phyloP scores from a whole-genome alignment of 2,113 vertebrate species.

The Galbula dea region DNA sequence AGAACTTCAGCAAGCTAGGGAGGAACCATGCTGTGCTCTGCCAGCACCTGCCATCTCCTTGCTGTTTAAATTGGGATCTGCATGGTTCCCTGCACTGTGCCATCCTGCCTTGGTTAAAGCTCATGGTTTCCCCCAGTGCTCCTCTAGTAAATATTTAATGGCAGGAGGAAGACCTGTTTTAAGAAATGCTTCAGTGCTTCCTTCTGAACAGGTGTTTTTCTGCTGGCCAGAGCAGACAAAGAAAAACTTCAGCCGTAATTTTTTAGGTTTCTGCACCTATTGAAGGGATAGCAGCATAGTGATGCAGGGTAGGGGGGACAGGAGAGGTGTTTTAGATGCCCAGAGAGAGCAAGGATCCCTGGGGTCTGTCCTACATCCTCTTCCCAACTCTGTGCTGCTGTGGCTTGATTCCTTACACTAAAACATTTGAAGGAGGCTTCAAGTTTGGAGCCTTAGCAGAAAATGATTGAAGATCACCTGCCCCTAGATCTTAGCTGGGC shows the following conservation, averaged over 20 bases:
- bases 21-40: not conserved
- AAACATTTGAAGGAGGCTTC: not conserved
- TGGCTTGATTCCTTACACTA: not conserved
- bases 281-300: not conserved
- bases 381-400: not conserved
- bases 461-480: not conserved
- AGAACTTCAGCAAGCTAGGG: not conserved
- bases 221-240: not conserved
- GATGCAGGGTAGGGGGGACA: not conserved
- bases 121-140: not conserved
- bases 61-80: not conserved
- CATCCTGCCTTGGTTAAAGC: not conserved
- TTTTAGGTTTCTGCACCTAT: not conserved
- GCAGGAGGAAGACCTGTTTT: not conserved
- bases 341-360: not conserved
- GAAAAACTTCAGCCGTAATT: not conserved
- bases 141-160: slow-evolving; percentile 29
- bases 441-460: not conserved
- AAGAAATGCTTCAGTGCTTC: not conserved
- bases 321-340: not conserved
- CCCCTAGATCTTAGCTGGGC: not conserved
- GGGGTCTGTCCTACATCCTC: not conserved
- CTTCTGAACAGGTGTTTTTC: not conserved
- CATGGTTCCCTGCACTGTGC: not conserved
- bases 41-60: not conserved